A percentile compares a stretch with the other conserved stretches of the same genome.
These are phyloP conservation scores for Brachymystax lenok DNA, from an alignment of 2,797 vertebrate genomes.

Conservation along the genomic window DNA sequence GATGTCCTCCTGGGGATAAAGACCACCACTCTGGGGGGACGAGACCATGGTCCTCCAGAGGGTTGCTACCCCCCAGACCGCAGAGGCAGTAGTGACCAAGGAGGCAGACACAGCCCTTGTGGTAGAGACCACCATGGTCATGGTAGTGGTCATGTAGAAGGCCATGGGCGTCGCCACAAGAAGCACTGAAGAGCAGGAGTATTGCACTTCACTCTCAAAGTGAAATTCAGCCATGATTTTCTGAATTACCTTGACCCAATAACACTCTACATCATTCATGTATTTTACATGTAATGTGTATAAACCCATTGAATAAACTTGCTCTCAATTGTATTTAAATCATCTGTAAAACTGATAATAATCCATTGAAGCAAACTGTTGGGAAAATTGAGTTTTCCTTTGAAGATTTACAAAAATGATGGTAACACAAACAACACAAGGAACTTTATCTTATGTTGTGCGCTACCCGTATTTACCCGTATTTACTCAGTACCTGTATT, in stretches of 20 bases:
- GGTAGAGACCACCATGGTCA: background rate
- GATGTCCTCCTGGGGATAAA: background rate
- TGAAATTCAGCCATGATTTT: background rate
- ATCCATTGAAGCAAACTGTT: background rate
- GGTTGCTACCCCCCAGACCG: background rate
- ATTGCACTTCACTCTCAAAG: background rate
- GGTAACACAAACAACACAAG: background rate
- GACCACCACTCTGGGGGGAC: background rate
- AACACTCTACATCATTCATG: too few relatives aligned
- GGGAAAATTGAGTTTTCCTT: background rate
- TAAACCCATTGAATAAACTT: background rate
- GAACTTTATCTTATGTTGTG: background rate
- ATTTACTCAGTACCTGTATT: background rate
- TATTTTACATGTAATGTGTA: background rate
- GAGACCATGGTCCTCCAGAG: background rate
- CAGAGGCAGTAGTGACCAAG: background rate
- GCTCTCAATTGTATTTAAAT: background rate
- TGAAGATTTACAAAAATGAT: background rate
- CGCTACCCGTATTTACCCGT: background rate
- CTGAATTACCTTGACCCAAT: too few relatives aligned
- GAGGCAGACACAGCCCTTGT: background rate
- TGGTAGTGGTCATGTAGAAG: fast-evolving
- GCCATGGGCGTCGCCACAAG: background rate
- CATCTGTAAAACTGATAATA: background rate
- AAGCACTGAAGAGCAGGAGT: slow-evolving; percentile 12